Base-by-base conservation (phyloP, 1,140 invertebrate genomes). In the Telenomus remus region DNA sequence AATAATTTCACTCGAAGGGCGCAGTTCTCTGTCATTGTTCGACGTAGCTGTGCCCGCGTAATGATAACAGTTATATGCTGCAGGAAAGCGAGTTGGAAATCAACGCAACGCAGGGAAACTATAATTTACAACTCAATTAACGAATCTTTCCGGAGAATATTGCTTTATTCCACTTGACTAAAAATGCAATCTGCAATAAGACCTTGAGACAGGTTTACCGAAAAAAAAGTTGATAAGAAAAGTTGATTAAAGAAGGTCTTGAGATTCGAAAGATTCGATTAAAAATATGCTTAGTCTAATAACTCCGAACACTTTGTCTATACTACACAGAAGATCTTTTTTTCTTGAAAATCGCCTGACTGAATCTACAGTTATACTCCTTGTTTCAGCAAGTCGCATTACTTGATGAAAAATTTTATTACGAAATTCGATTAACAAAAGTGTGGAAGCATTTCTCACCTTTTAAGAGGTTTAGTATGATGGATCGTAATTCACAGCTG, bases 31-130 rank as follows among this genome's bases (percentile, higher is more conserved):
- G 54, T 47, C 42, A 79, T 76, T 79, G 68, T 74, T 73, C 65
- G 42, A 37, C 42, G 55, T 44, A 35, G 64, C 65, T 70, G 43
- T 57, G 51, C 61, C 68, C 50, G 43, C 47, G 55, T 66, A 74
- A 64, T 61, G 70, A 79, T 56, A 76, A 74, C 63, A 71, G 65
- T 63, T 63, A 66, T 51, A 72, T 63, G 47, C 42, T 70, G 50
- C 60, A 55, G 70, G 42, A 59, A 64, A 79, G 55, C 63, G 72
- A 73, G 69, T 78, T 50, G 57, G 76, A 78, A 78, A 73, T 70
- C 76, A 65, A 70, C 70, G 60, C 54, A 37, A 60, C 50, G 48
- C 53, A 64, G 34, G 34, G 19, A 11, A 64, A 53, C 12, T 54
- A 34, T 46, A 9, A 39, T 27, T 27, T 27, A 27, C 19, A 27